Conservation (phyloP, 1,140 invertebrate species). For the Tetraneura akinire region DNA sequence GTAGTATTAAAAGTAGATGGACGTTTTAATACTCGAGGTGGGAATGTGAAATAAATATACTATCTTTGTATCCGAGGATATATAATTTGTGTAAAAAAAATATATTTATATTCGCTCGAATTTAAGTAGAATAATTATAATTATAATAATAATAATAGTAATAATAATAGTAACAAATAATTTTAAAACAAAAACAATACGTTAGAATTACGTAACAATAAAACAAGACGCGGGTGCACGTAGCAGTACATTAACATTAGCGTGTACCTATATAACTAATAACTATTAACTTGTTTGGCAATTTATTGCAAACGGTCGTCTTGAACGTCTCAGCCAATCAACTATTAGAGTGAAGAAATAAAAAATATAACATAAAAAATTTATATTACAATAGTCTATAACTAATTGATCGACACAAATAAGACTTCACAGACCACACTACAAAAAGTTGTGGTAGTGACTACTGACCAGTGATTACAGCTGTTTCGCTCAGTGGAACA, state of each 20-base stretch:
- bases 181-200: not conserved
- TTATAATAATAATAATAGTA: too few species aligned
- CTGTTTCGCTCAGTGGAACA: conserved; percentile 16
- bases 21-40: not conserved
- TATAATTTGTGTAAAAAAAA: conserved; percentile 8
- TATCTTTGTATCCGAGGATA: not conserved
- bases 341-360: too few species aligned
- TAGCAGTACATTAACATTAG: not conserved
- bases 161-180: conserved; percentile 10
- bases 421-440: not conserved
- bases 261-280: not conserved
- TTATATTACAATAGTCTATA: not conserved
- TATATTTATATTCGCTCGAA: not conserved
- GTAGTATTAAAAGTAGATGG: not conserved
- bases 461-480: not conserved
- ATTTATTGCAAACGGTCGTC: not conserved
- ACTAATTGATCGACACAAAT: too few species aligned
- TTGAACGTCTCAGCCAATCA: too few species aligned
- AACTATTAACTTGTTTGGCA: too few species aligned
- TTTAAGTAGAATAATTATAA: too few species aligned
- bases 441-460: not conserved
- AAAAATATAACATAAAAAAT: not conserved
- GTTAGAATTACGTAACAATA: not conserved
- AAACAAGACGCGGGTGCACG: not conserved
- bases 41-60: not conserved